Evolutionary conservation across 1,140 invertebrate genomes (phyloP), one percentile per base, ranked within the genome.

Genomic region (Listronotus bonariensis): DNA sequence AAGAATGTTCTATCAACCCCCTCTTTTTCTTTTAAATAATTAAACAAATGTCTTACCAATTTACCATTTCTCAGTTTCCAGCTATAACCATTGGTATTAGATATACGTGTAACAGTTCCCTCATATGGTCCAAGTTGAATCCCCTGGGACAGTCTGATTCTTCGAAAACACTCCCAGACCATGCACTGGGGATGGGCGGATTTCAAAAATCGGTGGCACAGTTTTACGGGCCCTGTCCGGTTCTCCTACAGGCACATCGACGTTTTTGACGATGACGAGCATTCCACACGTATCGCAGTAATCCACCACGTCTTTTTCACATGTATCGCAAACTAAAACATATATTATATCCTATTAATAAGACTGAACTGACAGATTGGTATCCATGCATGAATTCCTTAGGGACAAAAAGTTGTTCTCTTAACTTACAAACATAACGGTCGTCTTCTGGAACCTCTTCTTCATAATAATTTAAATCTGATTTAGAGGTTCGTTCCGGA

Each of bases 81-180:
- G 20, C 59, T 49, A 46, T 72, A 82, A 72, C 79, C 80, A 72
- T 75, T 66, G 0, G 76, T 77, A 8, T 54, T 70, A 6, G 69
- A 51, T 0, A 69, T 38, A 5, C 67, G 31, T 0, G 67, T 72
- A 5, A 62, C 52, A 0, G 36, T 45, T 0, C 81, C 81, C 3
- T 71, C 60, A 59, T 80, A 82, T 0, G 81, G 81, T 6, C 80
- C 80, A 54, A 82, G 78, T 15, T 78, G 73, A 6, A 82, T 74
- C 6, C 78, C 78, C 6, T 67, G 63, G 1, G 78, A 76, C 7
- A 82, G 49, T 6, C 72, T 72, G 10, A 73, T 67, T n/a, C 0
- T 73, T 74, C 0, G 72, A 73, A 49, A 80, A 81, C n/a, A 80
- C 78, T 6, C 81, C 81, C 0, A 78, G 49, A 7, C 80, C 80